phyloP scores from a whole-genome alignment of 2,113 vertebrate genomes.

The Elachura formosa region DNA sequence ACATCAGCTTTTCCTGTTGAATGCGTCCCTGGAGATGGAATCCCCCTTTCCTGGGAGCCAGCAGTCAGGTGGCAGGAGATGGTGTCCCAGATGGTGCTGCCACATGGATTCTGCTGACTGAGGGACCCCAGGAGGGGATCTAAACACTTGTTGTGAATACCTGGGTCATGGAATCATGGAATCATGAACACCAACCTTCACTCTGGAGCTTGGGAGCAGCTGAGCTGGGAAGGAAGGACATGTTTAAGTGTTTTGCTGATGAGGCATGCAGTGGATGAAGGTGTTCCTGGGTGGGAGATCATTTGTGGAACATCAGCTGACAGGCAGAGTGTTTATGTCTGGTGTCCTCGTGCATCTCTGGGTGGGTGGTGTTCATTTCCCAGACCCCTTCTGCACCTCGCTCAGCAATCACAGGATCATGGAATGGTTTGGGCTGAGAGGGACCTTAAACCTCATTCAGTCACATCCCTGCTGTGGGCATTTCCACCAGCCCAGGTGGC shows the following conservation, averaged over 20 bases:
- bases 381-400: neutral
- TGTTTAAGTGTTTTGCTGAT: neutral
- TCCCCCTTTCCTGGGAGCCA: neutral
- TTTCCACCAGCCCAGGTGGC: fast-evolving
- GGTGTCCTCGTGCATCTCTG: fast-evolving
- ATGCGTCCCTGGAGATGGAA: neutral
- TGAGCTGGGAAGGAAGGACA: neutral
- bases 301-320: fast-evolving
- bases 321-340: neutral
- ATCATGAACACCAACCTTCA: neutral
- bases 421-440: neutral
- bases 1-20: neutral
- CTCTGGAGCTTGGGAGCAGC: neutral
- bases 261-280: neutral
- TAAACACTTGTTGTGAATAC: neutral
- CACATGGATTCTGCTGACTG: fast-evolving
- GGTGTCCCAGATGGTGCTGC: neutral
- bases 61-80: neutral
- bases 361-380: neutral
- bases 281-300: neutral
- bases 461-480: neutral
- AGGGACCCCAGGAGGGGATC: neutral
- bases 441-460: fast-evolving
- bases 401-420: neutral
- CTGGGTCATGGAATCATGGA: neutral